These are phyloP conservation scores for Cyanoramphus novaezelandiae DNA, from an alignment of 2,113 vertebrate species.

Conservation along the genomic window DNA sequence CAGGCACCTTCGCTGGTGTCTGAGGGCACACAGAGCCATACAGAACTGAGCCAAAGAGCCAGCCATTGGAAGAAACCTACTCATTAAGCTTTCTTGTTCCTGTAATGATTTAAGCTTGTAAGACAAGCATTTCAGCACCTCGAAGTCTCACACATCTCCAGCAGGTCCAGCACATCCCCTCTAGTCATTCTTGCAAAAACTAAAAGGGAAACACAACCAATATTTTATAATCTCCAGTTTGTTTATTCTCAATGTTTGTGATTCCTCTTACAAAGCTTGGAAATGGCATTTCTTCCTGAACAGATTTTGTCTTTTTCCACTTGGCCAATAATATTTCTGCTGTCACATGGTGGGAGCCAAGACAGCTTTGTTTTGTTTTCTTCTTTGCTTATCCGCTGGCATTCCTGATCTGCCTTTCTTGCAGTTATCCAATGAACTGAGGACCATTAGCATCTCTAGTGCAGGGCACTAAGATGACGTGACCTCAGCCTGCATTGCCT, in stretches of 20 bases:
- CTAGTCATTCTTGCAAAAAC: not conserved
- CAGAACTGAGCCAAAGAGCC: not conserved
- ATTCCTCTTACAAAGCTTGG: not conserved
- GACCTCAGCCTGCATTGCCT: not conserved
- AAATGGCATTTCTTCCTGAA: constrained; percentile 11
- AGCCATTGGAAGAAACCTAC: not conserved
- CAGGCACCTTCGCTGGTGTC: not conserved
- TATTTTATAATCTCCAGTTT: constrained; percentile 1
- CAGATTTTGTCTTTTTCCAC: constrained; percentile 28
- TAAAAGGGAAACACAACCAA: not conserved
- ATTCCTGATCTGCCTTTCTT: not conserved
- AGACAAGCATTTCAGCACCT: not conserved
- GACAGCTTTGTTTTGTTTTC: not conserved
- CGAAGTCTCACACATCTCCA: not conserved
- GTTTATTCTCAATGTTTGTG: constrained; percentile 32
- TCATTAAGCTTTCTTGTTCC: not conserved
- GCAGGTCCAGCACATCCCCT: not conserved
- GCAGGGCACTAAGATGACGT: not conserved
- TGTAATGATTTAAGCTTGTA: not conserved
- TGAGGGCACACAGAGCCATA: not conserved
- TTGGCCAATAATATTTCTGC: constrained; percentile 1
- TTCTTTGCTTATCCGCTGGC: not conserved
- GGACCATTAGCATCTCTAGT: not conserved
- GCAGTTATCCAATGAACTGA: not conserved
- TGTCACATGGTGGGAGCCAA: not conserved